Evolutionary conservation across 2,113 vertebrate species (phyloP).

Genomic region (Siniperca chuatsi): DNA sequence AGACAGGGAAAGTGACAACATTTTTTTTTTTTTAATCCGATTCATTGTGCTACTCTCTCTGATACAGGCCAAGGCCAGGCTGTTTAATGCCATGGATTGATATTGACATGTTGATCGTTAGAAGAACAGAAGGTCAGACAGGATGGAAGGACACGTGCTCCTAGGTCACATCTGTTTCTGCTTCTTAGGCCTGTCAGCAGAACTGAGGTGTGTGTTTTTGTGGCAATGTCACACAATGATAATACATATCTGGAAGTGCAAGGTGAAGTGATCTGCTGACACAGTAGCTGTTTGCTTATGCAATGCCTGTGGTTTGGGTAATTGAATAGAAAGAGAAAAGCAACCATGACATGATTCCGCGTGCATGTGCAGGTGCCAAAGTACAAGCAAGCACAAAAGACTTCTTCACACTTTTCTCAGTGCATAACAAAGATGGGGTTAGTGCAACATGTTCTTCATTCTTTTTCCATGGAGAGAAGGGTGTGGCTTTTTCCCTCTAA

Average conservation of each 20-base stretch:
- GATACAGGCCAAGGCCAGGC: neutral
- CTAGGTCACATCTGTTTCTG: conserved; percentile 4
- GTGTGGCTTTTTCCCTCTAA: neutral
- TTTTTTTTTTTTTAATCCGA: neutral
- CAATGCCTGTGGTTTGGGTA: conserved; percentile 15
- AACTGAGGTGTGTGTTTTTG: neutral
- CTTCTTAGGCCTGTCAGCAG: neutral
- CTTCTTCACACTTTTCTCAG: neutral
- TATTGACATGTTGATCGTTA: neutral
- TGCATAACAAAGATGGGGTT: neutral
- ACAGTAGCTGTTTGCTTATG: neutral
- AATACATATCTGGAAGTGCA: neutral
- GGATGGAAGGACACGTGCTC: neutral
- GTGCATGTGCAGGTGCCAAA: neutral
- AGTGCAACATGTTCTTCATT: neutral
- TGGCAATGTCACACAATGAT: neutral
- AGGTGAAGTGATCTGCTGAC: neutral
- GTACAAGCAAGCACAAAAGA: neutral
- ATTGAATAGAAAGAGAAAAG: neutral
- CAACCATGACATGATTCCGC: neutral
- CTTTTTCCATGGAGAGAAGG: neutral
- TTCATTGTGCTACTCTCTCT: neutral
- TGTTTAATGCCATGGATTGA: neutral
- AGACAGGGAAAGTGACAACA: neutral
- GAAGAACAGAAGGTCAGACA: neutral